Evolutionary conservation across 92 coral and sea anemone species (phyloP).

Genomic region (Desmophyllum pertusum): DNA sequence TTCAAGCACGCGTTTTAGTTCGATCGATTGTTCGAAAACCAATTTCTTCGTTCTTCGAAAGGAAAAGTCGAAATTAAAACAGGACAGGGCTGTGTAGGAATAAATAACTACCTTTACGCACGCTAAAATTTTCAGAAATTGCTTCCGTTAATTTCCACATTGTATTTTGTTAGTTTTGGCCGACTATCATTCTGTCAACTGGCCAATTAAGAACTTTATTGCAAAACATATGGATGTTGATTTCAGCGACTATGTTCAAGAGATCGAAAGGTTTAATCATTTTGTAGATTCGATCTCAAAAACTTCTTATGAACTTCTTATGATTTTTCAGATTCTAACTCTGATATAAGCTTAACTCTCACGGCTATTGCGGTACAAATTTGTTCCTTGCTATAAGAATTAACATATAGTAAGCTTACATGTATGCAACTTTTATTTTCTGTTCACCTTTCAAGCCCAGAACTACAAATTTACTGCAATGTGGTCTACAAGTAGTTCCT

Average conservation of each 20-base stretch:
- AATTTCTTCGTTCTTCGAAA: not conserved
- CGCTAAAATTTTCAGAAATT: conserved; percentile 1
- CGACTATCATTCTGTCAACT: conserved; percentile 19
- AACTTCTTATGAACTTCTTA: not conserved
- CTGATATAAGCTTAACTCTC: no score
- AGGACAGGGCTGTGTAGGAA: not conserved
- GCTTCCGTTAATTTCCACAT: conserved; percentile 36
- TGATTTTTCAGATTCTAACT: no score
- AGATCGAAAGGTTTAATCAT: not conserved
- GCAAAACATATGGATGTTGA: conserved; percentile 5
- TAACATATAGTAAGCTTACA: not conserved
- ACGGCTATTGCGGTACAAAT: not conserved
- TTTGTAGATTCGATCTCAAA: not conserved
- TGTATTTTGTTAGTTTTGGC: conserved; percentile 13
- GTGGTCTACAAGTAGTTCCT: not conserved
- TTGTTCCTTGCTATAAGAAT: not conserved
- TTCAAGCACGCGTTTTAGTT: not conserved
- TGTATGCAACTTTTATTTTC: not conserved
- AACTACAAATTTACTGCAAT: not conserved
- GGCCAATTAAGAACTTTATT: conserved; percentile 12
- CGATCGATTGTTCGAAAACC: not conserved
- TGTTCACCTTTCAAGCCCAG: not conserved
- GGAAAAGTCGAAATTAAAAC: not conserved
- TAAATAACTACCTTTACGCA: not conserved
- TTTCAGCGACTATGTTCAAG: not conserved